A percentile compares a stretch with the other conserved stretches of the same genome.
Conservation (phyloP, 1,140 invertebrate species). For the Aphelinus certus region DNA sequence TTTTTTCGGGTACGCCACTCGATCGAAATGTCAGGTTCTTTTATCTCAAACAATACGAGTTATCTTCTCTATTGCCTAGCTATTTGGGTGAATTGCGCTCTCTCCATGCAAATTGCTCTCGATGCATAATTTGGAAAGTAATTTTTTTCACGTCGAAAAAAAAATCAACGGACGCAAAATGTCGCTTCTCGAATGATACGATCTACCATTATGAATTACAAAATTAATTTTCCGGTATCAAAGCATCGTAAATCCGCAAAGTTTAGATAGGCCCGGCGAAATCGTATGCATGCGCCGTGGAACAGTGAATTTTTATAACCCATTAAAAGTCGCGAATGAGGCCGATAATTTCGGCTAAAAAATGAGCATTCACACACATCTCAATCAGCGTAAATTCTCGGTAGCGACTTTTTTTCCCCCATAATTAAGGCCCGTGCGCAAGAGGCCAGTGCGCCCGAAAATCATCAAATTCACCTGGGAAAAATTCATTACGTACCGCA, state of each 20-base stretch:
- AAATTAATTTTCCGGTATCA: too few relatives aligned
- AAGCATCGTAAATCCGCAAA: background rate
- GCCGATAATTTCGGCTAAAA: conserved; percentile 3
- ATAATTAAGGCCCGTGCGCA: background rate
- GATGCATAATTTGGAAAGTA: too few relatives aligned
- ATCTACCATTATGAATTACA: too few relatives aligned
- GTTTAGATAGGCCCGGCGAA: background rate
- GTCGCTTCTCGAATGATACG: too few relatives aligned
- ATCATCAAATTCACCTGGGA: conserved; percentile 14
- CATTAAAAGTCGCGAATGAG: conserved; percentile 3
- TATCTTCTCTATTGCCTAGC: too few relatives aligned
- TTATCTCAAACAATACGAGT: too few relatives aligned
- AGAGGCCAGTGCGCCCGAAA: background rate
- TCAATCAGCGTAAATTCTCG: conserved; percentile 28
- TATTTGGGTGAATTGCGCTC: too few relatives aligned
- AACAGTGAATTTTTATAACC: conserved; percentile 5
- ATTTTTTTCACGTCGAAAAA: too few relatives aligned
- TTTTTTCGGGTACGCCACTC: too few relatives aligned
- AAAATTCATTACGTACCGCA: conserved; percentile 18
- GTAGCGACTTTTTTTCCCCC: background rate
- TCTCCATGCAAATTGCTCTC: too few relatives aligned
- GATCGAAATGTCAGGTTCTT: too few relatives aligned
- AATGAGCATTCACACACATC: conserved; percentile 11
- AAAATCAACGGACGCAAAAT: too few relatives aligned
- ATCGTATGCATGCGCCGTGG: background rate